phyloP scores from a whole-genome alignment of 64 coral and sea anemone species.

The Porites lutea region DNA sequence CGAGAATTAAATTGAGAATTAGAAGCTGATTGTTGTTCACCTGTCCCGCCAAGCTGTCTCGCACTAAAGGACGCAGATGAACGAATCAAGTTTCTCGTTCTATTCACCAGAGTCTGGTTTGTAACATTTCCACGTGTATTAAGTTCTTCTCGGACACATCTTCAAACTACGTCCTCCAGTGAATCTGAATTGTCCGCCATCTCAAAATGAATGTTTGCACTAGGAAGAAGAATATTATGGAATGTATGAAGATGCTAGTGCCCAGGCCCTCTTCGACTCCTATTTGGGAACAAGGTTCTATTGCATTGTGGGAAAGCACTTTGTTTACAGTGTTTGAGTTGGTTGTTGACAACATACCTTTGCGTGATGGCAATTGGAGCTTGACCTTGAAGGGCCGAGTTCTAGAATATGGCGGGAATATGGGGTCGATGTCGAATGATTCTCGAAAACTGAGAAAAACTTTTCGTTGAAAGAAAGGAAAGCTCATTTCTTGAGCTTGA shows the following conservation, averaged over 20 bases:
- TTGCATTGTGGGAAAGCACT: too few species aligned
- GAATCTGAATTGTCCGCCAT: background rate
- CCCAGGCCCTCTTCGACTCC: background rate
- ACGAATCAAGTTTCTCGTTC: conserved; percentile 6
- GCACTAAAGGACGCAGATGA: background rate
- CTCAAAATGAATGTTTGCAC: background rate
- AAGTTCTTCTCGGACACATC: background rate
- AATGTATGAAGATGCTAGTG: background rate
- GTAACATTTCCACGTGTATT: background rate
- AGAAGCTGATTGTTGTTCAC: background rate
- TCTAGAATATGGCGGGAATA: background rate
- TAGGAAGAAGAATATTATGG: background rate
- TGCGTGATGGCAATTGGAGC: background rate
- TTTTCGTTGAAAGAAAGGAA: background rate
- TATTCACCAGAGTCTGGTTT: background rate
- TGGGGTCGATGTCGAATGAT: too few species aligned
- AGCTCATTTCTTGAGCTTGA: background rate
- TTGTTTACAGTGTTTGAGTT: background rate
- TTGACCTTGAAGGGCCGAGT: background rate
- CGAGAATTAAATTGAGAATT: too few species aligned
- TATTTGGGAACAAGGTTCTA: too few species aligned
- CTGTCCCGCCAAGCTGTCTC: background rate
- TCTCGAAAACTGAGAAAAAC: background rate
- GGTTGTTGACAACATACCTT: background rate
- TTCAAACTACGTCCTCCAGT: background rate